Conservation (phyloP, 2,797 vertebrate species). For the Sebastes aleutianus region DNA sequence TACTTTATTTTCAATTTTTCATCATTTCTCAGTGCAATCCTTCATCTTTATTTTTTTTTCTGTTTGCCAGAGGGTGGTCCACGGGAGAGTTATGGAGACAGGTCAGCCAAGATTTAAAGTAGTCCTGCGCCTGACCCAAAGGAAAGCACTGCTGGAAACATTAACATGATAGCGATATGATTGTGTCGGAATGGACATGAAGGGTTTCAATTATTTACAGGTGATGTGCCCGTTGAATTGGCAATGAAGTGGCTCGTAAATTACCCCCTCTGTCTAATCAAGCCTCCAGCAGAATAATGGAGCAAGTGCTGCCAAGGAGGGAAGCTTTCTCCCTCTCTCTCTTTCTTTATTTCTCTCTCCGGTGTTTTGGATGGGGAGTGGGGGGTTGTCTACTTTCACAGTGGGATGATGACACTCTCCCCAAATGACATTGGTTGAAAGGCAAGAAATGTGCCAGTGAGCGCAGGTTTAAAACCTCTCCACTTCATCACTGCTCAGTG, state of each 20-base stretch:
- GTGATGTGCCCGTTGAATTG: constrained; percentile 82
- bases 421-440: constrained; percentile 78
- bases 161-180: constrained; percentile 80
- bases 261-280: constrained; percentile 80
- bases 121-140: constrained; percentile 65
- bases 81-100: constrained; percentile 64
- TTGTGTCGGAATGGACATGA: constrained; percentile 82
- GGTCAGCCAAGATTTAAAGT: constrained; percentile 68
- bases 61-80: constrained; percentile 47
- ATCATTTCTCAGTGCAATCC: constrained; percentile 42
- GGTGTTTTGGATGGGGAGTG: constrained; percentile 46
- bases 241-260: constrained; percentile 82
- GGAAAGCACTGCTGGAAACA: constrained; percentile 66
- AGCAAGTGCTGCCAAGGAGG: constrained; percentile 61
- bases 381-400: constrained; percentile 50
- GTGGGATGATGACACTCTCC: constrained; percentile 69
- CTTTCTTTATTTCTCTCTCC: constrained; percentile 15
- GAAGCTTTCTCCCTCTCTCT: constrained; percentile 8
- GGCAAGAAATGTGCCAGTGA: constrained; percentile 71
- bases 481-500: constrained; percentile 72
- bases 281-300: constrained; percentile 80
- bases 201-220: constrained; percentile 86
- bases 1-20: constrained; percentile 52
- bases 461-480: constrained; percentile 74
- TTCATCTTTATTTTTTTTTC: constrained; percentile 46